Conservation (phyloP, 2,888 invertebrate species). For the Euclidia mi region DNA sequence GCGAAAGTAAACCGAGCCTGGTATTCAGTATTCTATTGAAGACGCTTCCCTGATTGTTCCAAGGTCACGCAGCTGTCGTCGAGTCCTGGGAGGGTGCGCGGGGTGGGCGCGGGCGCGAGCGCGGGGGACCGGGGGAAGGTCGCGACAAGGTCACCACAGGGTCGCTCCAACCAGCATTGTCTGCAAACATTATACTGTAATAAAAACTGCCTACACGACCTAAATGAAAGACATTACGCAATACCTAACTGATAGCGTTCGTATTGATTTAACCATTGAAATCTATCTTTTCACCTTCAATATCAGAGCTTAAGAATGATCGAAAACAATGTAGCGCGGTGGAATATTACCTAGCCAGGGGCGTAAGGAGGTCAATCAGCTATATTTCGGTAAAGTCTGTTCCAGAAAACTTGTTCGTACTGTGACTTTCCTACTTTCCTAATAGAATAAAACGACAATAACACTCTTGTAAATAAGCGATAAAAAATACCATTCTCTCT, state of each 20-base stretch:
- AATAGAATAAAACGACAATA: too few species aligned
- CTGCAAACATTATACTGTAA: slow-evolving; percentile 67
- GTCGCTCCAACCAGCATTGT: slow-evolving; percentile 67
- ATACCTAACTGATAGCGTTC: slow-evolving; percentile 42
- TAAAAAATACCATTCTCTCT: too few species aligned
- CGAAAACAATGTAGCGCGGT: too few species aligned
- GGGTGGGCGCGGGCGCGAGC: slow-evolving; percentile 59
- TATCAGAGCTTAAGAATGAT: too few species aligned
- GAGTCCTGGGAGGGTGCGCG: slow-evolving; percentile 70
- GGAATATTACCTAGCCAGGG: too few species aligned
- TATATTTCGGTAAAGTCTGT: too few species aligned
- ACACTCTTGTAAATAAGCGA: too few species aligned
- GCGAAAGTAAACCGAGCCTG: slow-evolving; percentile 44
- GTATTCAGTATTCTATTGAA: slow-evolving; percentile 66
- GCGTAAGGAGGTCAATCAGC: too few species aligned
- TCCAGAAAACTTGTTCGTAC: too few species aligned
- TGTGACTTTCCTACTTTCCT: too few species aligned
- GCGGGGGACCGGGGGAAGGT: slow-evolving; percentile 68
- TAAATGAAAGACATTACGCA: slow-evolving; percentile 53
- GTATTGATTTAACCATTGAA: slow-evolving; percentile 45
- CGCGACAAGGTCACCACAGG: slow-evolving; percentile 76
- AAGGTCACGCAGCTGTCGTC: slow-evolving; percentile 74
- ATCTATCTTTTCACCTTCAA: not conserved
- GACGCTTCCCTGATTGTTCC: slow-evolving; percentile 72
- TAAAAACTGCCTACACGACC: slow-evolving; percentile 61